Base-by-base conservation (phyloP, 2,888 invertebrate genomes). In the Actias luna region DNA sequence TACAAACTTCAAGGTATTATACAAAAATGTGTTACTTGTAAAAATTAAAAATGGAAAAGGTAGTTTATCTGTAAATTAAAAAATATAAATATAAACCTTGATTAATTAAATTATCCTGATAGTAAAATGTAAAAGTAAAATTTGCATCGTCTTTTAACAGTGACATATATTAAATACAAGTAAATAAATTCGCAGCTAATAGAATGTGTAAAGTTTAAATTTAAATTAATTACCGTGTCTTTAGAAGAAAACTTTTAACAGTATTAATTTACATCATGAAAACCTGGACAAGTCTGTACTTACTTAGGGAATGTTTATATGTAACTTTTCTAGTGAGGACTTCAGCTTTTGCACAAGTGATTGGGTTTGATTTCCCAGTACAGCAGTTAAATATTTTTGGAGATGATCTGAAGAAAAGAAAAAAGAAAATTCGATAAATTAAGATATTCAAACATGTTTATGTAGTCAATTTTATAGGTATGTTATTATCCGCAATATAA, bases 331-430 rank as follows among this genome's bases (percentile, higher is more conserved):
- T 70, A 4, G 69, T 63, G 0, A 72, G 69, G 0, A 42, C 36
- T 8, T 63, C 60, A 5, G 78, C 63, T 39, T 60, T 59, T 50
- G 67, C 67, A 33, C 71, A 64, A 3, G 68, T 75, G 5, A 83
- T 67, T 1, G 84, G 80, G 58, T 84, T 84, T 10, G 73, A 74
- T 0, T 64, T 64, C 27, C 80, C 78, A 0, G 75, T 78, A 42
- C 81, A 77, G 60, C 75, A 76, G 42, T 82, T 82, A 58, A 77
- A 84, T 0, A 84, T 80, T 61, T 70, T 68, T 0, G 77, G 65
- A 42, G 78, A 72, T 16, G 71, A 67, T 60, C 83, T 83, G 65
- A 10, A 75, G 8, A 1, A n/a, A 42, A 42, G 2, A 18, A 8
- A 18, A 42, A 42, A 18, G 2, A 2, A 33, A 33, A 18, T 18